Base-by-base conservation (phyloP, 2,113 vertebrate species). In the Microcebus griseorufus region DNA sequence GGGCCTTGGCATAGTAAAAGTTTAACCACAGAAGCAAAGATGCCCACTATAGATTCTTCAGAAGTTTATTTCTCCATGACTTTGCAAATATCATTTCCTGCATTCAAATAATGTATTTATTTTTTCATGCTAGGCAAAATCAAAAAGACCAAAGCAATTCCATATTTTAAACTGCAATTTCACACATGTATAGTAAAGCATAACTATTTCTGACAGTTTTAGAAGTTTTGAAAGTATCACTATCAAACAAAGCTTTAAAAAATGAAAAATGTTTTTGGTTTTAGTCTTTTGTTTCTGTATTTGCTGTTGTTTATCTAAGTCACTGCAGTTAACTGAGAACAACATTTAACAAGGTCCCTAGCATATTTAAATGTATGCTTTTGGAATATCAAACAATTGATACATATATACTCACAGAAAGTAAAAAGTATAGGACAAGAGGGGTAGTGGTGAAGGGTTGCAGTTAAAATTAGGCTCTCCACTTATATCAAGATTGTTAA, bases 171-270 rank as follows among this genome's bases (percentile, higher is more conserved):
- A 73, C 37, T 87, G 13, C 34, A 90, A 92, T 97, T 97, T 96
- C 53, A 89, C 34, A 92, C 84, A 90, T 90, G 32, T 89, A 95
- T 92, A 64, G 18, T 81, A 95, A 96, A 97, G 69, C 22, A 67
- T 93, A 97, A 94, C 72, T 81, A 85, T 83, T 95, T 86, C 64
- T 97, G 79, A 89, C 89, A 96, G 78, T 89, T 95, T 72, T n/a
- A 94, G 53, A 95, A 76, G 37, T 93, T 97, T 93, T 91, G 37
- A 88, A 87, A 75, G 29, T 53, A 96, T 82, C 58, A 70, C 93
- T 95, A 88, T 91, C 65, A 96, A 76, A 78, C 29, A 97, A 95
- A 94, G 48, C 29, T 93, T 85, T 95, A 95, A 91, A 42, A 96
- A 93, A 79, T 45, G 18, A 76, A 87, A 94, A 85, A 64, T 73